Percentiles rank a stretch among this genome's conserved stretches.
These are phyloP conservation scores for Chouioia cunea DNA, from an alignment of 2,888 invertebrate genomes.

Conservation along the genomic window DNA sequence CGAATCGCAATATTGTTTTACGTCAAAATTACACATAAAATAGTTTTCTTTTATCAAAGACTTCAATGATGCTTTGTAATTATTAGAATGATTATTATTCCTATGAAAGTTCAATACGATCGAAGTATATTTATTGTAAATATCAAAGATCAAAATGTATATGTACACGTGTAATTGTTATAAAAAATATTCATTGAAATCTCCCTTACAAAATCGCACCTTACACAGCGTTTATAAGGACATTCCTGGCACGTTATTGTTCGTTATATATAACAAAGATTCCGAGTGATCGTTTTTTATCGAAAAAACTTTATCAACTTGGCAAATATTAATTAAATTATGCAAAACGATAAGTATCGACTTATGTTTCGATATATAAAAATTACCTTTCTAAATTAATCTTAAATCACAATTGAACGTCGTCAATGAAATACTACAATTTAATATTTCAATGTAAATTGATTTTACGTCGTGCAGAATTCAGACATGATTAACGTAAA, in stretches of 20 bases:
- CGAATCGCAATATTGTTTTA: conserved; percentile 28
- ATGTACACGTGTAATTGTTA: conserved; percentile 37
- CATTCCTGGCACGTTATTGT: conserved; percentile 43
- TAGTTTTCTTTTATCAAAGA: conserved; percentile 46
- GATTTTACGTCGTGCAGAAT: too few relatives aligned
- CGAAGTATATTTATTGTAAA: conserved; percentile 40
- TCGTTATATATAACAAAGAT: conserved; percentile 27
- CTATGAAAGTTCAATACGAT: conserved; percentile 35
- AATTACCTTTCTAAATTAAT: too few relatives aligned
- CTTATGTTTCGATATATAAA: too few relatives aligned
- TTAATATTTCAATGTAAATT: too few relatives aligned
- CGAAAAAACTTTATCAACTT: background rate
- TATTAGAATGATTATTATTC: conserved; percentile 9
- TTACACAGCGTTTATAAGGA: conserved; percentile 34
- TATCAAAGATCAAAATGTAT: conserved; percentile 39
- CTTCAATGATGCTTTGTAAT: conserved; percentile 23
- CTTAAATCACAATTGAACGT: background rate
- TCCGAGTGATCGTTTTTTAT: conserved; percentile 34
- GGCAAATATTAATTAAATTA: too few relatives aligned
- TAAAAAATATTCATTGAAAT: conserved; percentile 42
- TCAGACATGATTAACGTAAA: conserved; percentile 13
- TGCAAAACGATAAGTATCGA: too few relatives aligned
- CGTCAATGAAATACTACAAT: background rate
- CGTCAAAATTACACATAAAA: conserved; percentile 44
- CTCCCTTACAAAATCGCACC: conserved; percentile 26